Conservation (phyloP, 2,797 vertebrate genomes). For the Sardinella longiceps region DNA sequence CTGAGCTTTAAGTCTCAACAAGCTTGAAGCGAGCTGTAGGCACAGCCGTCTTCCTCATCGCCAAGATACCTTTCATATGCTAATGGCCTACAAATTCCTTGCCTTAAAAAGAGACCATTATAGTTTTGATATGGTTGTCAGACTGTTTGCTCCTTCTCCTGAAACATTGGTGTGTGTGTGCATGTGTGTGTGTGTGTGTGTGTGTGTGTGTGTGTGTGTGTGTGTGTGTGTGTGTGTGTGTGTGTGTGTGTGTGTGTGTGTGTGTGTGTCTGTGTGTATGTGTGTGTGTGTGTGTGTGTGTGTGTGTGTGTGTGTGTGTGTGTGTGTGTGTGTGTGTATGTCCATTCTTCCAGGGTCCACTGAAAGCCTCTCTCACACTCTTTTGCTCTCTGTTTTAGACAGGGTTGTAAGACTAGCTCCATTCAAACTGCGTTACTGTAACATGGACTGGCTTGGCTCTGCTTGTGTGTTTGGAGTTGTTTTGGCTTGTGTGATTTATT, state of each 20-base stretch:
- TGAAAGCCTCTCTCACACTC: not conserved
- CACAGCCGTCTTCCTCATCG: slow-evolving; percentile 14
- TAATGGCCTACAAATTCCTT: slow-evolving; percentile 47
- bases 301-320: no score
- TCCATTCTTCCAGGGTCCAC: not conserved
- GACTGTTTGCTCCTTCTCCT: slow-evolving; percentile 34
- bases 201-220: no score
- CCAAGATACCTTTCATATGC: slow-evolving; percentile 48
- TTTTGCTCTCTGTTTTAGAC: not conserved
- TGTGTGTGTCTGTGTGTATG: no score
- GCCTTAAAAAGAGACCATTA: slow-evolving; percentile 43
- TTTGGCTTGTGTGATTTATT: no score
- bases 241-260: no score
- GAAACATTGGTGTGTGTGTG: not conserved
- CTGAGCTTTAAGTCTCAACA: slow-evolving; percentile 36
- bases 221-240: no score
- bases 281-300: no score
- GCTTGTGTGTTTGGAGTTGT: no score
- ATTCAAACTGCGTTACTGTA: not conserved
- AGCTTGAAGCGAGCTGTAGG: slow-evolving; percentile 35
- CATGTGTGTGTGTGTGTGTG: no score
- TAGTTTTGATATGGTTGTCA: slow-evolving; percentile 49
- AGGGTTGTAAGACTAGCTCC: not conserved
- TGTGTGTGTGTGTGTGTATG: no score
- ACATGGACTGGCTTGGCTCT: no score